Conservation (phyloP, 2,113 vertebrate genomes). For the Mastomys natalensis region DNA sequence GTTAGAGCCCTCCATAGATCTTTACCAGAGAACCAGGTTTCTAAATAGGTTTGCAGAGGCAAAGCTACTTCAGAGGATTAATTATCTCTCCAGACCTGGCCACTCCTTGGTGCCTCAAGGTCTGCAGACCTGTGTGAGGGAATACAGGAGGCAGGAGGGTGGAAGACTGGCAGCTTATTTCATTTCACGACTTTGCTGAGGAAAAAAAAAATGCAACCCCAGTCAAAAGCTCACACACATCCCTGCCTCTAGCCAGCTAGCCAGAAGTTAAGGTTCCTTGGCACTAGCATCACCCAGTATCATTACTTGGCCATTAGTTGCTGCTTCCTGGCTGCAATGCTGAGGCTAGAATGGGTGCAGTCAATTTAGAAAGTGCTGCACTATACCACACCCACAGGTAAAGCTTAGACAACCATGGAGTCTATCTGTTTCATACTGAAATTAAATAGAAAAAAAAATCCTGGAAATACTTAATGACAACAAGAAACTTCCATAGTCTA, state of each 20-base stretch:
- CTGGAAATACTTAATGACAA: constrained; percentile 11
- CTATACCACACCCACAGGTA: background rate
- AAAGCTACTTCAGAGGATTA: constrained; percentile 55
- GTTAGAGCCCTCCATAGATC: background rate
- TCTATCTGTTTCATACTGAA: background rate
- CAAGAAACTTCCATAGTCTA: background rate
- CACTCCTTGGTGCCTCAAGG: constrained; percentile 51
- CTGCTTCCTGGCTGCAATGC: background rate
- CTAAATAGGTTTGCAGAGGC: background rate
- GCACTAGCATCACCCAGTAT: background rate
- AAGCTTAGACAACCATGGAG: background rate
- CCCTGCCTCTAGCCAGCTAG: background rate
- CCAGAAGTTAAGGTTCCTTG: constrained; percentile 16
- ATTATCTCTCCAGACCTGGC: background rate
- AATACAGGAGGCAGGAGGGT: background rate
- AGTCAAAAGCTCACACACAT: background rate
- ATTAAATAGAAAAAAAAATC: background rate
- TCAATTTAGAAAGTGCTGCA: background rate
- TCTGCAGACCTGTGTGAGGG: constrained; percentile 42
- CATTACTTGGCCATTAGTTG: background rate
- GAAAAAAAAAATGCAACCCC: background rate
- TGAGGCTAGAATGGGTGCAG: background rate
- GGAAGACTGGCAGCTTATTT: background rate
- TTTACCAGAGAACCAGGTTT: background rate
- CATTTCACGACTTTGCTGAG: background rate